Evolutionary conservation across 1,140 invertebrate species (phyloP).

Genomic region (Onthophagus taurus): DNA sequence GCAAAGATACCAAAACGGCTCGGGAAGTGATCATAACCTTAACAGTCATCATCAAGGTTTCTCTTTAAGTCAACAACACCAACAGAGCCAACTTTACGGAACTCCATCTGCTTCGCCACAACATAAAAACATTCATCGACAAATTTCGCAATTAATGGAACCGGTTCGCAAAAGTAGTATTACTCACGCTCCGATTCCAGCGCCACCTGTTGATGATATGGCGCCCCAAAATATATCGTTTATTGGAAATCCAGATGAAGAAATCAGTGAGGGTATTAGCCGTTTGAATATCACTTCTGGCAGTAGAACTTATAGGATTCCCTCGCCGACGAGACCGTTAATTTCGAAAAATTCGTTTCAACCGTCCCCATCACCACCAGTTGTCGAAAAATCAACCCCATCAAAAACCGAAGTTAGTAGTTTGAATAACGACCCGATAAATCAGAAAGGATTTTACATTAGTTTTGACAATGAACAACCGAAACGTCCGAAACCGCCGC

Average conservation of each 20-base stretch:
- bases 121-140: constrained; percentile 33
- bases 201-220: constrained; percentile 68
- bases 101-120: constrained; percentile 37
- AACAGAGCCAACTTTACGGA: constrained; percentile 36
- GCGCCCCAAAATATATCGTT: constrained; percentile 88
- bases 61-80: constrained; percentile 33
- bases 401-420: constrained; percentile 30
- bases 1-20: constrained; percentile 31
- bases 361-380: constrained; percentile 40
- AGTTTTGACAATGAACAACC: constrained; percentile 82
- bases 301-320: constrained; percentile 77
- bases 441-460: constrained; percentile 90
- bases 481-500: constrained; percentile 78
- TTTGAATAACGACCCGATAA: constrained; percentile 43
- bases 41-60: constrained; percentile 29
- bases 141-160: constrained; percentile 37
- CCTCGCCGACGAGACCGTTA: constrained; percentile 66
- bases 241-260: constrained; percentile 56
- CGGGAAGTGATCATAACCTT: constrained; percentile 29
- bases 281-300: constrained; percentile 76
- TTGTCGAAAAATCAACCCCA: constrained; percentile 29
- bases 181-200: constrained; percentile 50
- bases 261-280: constrained; percentile 42
- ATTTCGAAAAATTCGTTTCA: constrained; percentile 64
- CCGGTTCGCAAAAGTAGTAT: constrained; percentile 38